Conservation (phyloP, 2,797 vertebrate species). For the Serranus cabrilla region DNA sequence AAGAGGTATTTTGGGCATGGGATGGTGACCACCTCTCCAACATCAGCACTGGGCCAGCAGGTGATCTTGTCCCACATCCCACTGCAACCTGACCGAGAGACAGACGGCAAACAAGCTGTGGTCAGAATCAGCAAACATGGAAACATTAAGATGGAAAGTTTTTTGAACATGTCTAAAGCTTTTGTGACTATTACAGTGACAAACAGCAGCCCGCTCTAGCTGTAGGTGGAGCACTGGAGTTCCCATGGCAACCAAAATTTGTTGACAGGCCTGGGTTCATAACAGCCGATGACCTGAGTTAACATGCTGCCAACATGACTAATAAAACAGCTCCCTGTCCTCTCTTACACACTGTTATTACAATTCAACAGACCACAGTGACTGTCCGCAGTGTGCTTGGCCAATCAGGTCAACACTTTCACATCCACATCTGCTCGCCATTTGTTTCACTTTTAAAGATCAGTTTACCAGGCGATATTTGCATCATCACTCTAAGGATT, state of each 20-base stretch:
- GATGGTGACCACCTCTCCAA: slow-evolving; percentile 89
- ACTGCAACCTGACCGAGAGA: slow-evolving; percentile 85
- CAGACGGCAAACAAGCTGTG: neutral
- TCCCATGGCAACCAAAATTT: slow-evolving; percentile 65
- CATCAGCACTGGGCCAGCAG: slow-evolving; percentile 91
- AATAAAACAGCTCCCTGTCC: slow-evolving; percentile 57
- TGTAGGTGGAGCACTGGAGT: slow-evolving; percentile 44
- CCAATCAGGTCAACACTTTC: slow-evolving; percentile 26
- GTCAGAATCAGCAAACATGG: neutral
- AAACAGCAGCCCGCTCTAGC: slow-evolving; percentile 29
- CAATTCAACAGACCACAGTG: slow-evolving; percentile 50
- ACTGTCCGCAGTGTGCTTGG: slow-evolving; percentile 31
- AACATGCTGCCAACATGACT: slow-evolving; percentile 59
- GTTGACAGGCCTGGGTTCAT: slow-evolving; percentile 23
- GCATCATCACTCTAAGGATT: slow-evolving; percentile 27
- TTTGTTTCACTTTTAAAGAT: slow-evolving; percentile 25
- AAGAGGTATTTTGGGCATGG: slow-evolving; percentile 90
- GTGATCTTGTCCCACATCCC: slow-evolving; percentile 92
- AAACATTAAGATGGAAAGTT: neutral
- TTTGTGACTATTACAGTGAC: slow-evolving; percentile 1
- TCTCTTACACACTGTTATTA: slow-evolving; percentile 47
- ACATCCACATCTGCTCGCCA: slow-evolving; percentile 30
- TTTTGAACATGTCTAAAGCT: neutral
- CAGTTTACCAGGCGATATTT: slow-evolving; percentile 13
- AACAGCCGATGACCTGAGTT: slow-evolving; percentile 52